Evolutionary conservation across 2,113 vertebrate species (phyloP), one percentile per base, ranked within the genome.

Genomic region (Syrmaticus mikado): DNA sequence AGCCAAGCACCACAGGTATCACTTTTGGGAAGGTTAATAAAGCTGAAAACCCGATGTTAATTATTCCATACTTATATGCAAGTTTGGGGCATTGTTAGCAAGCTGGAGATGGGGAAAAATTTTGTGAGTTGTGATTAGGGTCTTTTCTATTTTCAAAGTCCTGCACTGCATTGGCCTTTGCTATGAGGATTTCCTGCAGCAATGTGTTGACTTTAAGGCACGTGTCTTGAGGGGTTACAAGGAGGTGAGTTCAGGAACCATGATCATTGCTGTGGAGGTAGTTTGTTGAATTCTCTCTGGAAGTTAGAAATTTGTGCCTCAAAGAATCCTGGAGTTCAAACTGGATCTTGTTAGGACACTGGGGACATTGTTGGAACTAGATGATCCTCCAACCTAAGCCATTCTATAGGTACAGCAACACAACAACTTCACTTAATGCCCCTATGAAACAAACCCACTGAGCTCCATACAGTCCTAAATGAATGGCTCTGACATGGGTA

Each of bases 361-460:
- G 52, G 13, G 27, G 52, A 53, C 52, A 16, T 30, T 53, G 52
- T 53, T 10, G 27, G 52, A 53, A 10, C 15, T 53, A 30, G 52
- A 53, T 17, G 27, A 53, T 30, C 27, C 52, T 53, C 27, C 52
- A 53, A 10, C 52, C 52, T 53, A 53, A 30, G 52, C 52, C 27
- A 30, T 53, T 53, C 52, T 10, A 30, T 4, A 78, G 4, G 67
- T 86, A 38, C 6, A 1, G 2, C 1, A 62, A 62, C 28, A 62
- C 8, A 40, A 8, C 9, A 65, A 19, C 20, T 55, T 75, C 40
- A 52, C 32, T 67, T 28, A 68, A 19, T 10, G 28, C 0, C 3
- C 4, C 4, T 4, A 18, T 22, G 61, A 84, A 71, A 84, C 8
- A 73, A 85, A 80, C 60, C 0, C 0, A 0, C 5, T n/a, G 21